These are phyloP conservation scores for Opisthocomus hoazin DNA, from an alignment of 2,113 vertebrate genomes.

Conservation along the genomic window DNA sequence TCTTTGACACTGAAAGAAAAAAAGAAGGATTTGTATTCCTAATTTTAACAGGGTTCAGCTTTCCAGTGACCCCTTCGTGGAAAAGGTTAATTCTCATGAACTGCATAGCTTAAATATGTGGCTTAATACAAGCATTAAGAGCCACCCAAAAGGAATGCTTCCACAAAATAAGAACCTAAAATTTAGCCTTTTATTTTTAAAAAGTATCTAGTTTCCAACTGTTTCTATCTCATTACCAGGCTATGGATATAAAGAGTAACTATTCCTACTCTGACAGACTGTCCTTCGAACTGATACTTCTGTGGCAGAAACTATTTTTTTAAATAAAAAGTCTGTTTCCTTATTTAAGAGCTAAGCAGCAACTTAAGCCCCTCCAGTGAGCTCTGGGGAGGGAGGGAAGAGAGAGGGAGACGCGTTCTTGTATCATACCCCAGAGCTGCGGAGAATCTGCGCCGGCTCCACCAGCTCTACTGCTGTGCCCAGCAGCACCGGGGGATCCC, in stretches of 20 bases:
- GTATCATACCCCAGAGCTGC: not conserved
- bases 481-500: not conserved
- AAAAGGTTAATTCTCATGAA: slow-evolving; percentile 26
- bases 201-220: not conserved
- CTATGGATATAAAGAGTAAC: not conserved
- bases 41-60: slow-evolving; percentile 20
- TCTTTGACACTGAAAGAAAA: not conserved
- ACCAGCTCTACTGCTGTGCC: not conserved
- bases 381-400: not conserved
- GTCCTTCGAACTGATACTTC: not conserved
- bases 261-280: not conserved
- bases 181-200: not conserved
- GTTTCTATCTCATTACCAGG: not conserved
- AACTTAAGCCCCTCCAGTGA: not conserved
- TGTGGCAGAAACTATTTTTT: not conserved
- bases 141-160: not conserved
- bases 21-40: not conserved
- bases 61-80: not conserved
- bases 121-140: not conserved
- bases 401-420: not conserved
- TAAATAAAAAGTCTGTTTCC: not conserved
- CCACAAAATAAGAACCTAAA: not conserved
- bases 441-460: not conserved
- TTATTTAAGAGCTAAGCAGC: not conserved
- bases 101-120: not conserved